phyloP scores from a whole-genome alignment of 2,797 vertebrate genomes.

The Sitta carolinensis region DNA sequence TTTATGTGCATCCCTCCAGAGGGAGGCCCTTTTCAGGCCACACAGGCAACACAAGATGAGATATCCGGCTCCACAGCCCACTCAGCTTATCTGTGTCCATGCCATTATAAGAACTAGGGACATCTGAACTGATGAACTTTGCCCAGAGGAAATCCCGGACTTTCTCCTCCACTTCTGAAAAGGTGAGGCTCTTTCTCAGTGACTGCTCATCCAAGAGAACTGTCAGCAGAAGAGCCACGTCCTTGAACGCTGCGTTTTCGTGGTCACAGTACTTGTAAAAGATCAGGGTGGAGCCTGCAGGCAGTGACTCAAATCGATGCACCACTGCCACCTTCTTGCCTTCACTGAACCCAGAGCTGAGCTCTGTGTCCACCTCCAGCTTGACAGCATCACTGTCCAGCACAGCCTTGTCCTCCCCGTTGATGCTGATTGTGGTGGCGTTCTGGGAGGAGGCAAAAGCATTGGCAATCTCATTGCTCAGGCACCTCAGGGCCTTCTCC shows the following conservation, averaged over 20 bases:
- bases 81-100: constrained; percentile 89
- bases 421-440: constrained; percentile 78
- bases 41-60: constrained; percentile 89
- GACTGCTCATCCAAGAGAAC: constrained; percentile 82
- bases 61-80: constrained; percentile 95
- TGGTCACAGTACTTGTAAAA: constrained; percentile 98
- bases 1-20: constrained; percentile 65
- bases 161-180: constrained; percentile 85
- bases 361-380: constrained; percentile 80
- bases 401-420: constrained; percentile 76
- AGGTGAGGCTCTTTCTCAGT: constrained; percentile 49
- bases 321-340: constrained; percentile 78
- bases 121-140: constrained; percentile 76
- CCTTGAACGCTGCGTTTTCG: constrained; percentile 88
- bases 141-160: constrained; percentile 83
- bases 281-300: constrained; percentile 89
- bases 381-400: constrained; percentile 84
- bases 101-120: constrained; percentile 64
- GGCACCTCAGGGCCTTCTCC: constrained; percentile 83
- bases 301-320: constrained; percentile 85
- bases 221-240: constrained; percentile 86
- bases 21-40: constrained; percentile 74
- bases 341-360: constrained; percentile 74
- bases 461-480: constrained; percentile 82
- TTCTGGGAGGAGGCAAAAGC: constrained; percentile 83